Percentiles rank a stretch among this genome's conserved stretches.
These are phyloP conservation scores for Anguilla obscura DNA, from an alignment of 2,797 vertebrate species.

Conservation along the genomic window DNA sequence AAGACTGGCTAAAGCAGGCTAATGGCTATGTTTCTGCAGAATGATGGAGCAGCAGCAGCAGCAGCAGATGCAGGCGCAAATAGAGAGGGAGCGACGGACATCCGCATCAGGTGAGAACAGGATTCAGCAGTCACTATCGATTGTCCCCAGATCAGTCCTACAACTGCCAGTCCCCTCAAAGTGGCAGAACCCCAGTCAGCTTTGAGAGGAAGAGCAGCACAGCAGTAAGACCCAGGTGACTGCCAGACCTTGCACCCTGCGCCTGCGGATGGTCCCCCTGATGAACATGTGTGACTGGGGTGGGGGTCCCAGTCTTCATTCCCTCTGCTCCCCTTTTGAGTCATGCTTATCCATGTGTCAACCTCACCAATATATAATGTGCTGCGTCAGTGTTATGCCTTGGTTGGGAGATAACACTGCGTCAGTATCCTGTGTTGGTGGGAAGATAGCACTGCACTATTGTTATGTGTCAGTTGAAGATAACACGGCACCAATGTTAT, in stretches of 20 bases:
- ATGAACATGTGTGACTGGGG: neutral
- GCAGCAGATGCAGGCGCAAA: conserved; percentile 89
- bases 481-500: neutral
- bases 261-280: neutral
- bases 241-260: neutral
- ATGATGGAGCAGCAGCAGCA: conserved; percentile 92
- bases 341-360: neutral
- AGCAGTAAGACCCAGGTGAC: neutral
- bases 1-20: neutral
- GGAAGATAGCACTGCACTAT: neutral
- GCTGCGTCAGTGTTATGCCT: neutral
- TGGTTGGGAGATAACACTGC: neutral
- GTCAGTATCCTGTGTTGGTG: neutral
- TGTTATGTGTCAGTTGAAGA: neutral
- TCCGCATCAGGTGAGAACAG: conserved; percentile 85
- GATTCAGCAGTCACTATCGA: neutral
- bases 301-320: neutral
- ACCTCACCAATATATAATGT: neutral
- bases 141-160: neutral
- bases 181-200: neutral
- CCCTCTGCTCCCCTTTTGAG: neutral
- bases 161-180: neutral
- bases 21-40: conserved; percentile 66
- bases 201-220: neutral
- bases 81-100: conserved; percentile 90